A percentile compares a stretch with the other conserved stretches of the same genome.
Evolutionary conservation across 2,797 vertebrate species (phyloP).

Genomic region (Numenius phaeopus): DNA sequence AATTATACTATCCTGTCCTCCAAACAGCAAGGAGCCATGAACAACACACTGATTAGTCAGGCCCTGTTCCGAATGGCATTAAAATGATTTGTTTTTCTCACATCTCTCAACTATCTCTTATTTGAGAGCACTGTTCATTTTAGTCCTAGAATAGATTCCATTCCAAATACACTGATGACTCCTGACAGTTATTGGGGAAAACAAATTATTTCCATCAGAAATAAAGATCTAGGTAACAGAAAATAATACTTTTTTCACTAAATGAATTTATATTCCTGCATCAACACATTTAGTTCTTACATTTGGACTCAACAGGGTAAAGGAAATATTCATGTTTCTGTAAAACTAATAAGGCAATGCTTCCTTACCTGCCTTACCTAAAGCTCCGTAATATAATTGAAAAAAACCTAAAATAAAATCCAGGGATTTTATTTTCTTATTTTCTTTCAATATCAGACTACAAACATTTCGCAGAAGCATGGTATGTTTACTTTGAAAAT

Average conservation of each 20-base stretch:
- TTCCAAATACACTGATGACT: neutral
- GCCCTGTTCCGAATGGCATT: neutral
- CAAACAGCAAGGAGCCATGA: slow-evolving; percentile 28
- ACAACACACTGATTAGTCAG: slow-evolving; percentile 41
- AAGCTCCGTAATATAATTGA: neutral
- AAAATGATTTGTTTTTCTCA: slow-evolving; percentile 44
- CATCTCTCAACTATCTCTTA: neutral
- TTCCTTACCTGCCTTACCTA: neutral
- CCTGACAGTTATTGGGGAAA: slow-evolving; percentile 14
- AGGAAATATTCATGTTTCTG: neutral
- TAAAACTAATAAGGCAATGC: neutral
- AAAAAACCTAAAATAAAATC: neutral
- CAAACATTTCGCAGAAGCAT: neutral
- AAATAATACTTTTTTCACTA: neutral
- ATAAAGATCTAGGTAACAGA: neutral
- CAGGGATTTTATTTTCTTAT: neutral
- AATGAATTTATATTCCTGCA: slow-evolving; percentile 12
- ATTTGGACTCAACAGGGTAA: neutral
- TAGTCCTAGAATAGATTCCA: neutral
- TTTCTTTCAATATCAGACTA: neutral
- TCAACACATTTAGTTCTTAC: neutral
- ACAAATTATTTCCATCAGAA: slow-evolving; percentile 46
- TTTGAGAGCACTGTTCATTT: neutral
- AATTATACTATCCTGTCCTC: slow-evolving; percentile 28
- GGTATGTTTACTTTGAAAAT: neutral